These are phyloP conservation scores for Ooceraea biroi DNA, from an alignment of 1,140 invertebrate genomes.

Conservation along the genomic window DNA sequence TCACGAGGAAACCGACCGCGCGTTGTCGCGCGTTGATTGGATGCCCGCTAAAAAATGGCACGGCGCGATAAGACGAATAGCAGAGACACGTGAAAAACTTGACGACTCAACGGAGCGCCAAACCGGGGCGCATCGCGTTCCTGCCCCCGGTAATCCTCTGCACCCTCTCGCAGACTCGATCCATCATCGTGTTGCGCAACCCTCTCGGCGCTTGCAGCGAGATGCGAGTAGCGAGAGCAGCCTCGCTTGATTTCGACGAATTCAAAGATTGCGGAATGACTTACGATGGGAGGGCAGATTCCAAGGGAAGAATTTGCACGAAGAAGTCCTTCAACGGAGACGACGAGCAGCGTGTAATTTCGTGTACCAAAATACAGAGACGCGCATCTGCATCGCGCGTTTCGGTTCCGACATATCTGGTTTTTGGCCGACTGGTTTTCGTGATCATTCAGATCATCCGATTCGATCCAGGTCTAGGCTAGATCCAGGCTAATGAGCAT, in stretches of 20 bases:
- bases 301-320: no score
- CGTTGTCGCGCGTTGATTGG: constrained; percentile 49
- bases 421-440: constrained; percentile 27
- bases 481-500: constrained; percentile 35
- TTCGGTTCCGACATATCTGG: constrained; percentile 4
- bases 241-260: no score
- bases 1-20: neutral
- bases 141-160: neutral
- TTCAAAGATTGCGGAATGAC: neutral
- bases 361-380: neutral
- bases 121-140: neutral
- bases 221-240: no score
- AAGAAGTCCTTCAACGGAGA: no score
- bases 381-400: neutral
- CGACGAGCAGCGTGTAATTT: neutral
- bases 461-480: constrained; percentile 9
- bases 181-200: no score
- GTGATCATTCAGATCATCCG: constrained; percentile 26
- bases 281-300: no score
- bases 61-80: constrained; percentile 53
- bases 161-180: no score
- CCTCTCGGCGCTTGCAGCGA: no score
- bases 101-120: constrained; percentile 26
- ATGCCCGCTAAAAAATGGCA: constrained; percentile 42
- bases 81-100: constrained; percentile 25